Conservation (phyloP, 1,140 invertebrate species). For the Cotesia typhae region DNA sequence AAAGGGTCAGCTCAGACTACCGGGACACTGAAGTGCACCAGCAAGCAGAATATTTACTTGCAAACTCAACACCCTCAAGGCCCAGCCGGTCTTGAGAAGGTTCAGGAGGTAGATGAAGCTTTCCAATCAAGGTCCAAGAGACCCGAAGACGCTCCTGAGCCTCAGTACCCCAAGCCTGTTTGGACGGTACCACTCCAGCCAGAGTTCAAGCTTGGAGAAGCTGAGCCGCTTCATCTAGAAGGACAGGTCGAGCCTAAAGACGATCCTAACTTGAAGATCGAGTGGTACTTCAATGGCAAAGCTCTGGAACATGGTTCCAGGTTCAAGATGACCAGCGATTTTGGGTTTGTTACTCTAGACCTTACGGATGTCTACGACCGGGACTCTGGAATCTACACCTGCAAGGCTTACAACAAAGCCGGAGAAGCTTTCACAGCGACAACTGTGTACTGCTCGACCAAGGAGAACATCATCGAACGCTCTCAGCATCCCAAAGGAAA, state of each 20-base stretch:
- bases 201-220: slow-evolving; percentile 88
- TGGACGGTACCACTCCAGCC: slow-evolving; percentile 85
- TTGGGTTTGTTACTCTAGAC: slow-evolving; percentile 92
- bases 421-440: slow-evolving; percentile 93
- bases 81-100: slow-evolving; percentile 83
- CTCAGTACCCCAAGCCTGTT: slow-evolving; percentile 84
- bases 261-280: slow-evolving; percentile 93
- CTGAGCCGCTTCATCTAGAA: slow-evolving; percentile 90
- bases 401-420: slow-evolving; percentile 84
- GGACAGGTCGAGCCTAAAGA: slow-evolving; percentile 94
- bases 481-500: slow-evolving; percentile 94
- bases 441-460: slow-evolving; percentile 83
- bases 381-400: slow-evolving; percentile 94
- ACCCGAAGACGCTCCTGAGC: slow-evolving; percentile 73
- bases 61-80: slow-evolving; percentile 93
- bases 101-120: slow-evolving; percentile 84
- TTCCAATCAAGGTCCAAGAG: slow-evolving; percentile 75
- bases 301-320: slow-evolving; percentile 82
- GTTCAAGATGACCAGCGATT: slow-evolving; percentile 89
- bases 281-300: slow-evolving; percentile 95
- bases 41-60: slow-evolving; percentile 80
- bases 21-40: slow-evolving; percentile 83
- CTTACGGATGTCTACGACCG: slow-evolving; percentile 88
- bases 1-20: slow-evolving; percentile 89
- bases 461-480: slow-evolving; percentile 83